Evolutionary conservation across 2,797 vertebrate genomes (phyloP), one percentile per base, ranked within the genome.

Genomic region (Bradypodion ventrale): DNA sequence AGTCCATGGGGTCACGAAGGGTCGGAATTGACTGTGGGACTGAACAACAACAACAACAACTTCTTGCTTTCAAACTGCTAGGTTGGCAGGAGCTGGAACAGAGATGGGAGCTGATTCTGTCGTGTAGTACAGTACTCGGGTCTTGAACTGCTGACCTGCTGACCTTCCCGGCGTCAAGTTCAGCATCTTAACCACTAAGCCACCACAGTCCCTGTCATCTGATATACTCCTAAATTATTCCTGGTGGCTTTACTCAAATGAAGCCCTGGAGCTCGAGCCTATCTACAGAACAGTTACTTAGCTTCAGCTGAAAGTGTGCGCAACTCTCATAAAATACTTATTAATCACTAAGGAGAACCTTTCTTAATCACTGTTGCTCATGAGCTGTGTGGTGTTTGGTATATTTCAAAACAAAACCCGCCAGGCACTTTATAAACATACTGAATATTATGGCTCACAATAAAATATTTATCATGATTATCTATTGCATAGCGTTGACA

Each of bases 401-500:
- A 69, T 42, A 62, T 56, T 56, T 56, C n/a, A 35, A 80, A 21
- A 83, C 65, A 89, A 84, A 90, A 85, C 80, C 87, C 93, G 86
- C 81, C 29, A 88, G 92, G 80, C 68, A 84, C 66, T 89, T 89
- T 77, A 87, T 90, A 78, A 89, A 66, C 70, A 87, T 37, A 42
- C 68, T 83, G 82, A 78, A 88, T 86, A 92, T 80, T 79, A 84
- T 52, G 74, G 62, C 90, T 94, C 92, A 93, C 83, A 92, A 90
- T 92, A 91, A 94, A 91, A 92, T 85, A 89, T 85, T 93, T 88
- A 93, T 92, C 77, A 88, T 81, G 89, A 90, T 91, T 94, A 93
- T 92, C 94, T 95, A 95, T 91, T 92, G 86, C 75, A 84, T 83
- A 83, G 86, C 86, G 89, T 63, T 93, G 93, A 92, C 94, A 94